These are phyloP conservation scores for Ophraella communa DNA, from an alignment of 2,888 invertebrate species.

Conservation along the genomic window DNA sequence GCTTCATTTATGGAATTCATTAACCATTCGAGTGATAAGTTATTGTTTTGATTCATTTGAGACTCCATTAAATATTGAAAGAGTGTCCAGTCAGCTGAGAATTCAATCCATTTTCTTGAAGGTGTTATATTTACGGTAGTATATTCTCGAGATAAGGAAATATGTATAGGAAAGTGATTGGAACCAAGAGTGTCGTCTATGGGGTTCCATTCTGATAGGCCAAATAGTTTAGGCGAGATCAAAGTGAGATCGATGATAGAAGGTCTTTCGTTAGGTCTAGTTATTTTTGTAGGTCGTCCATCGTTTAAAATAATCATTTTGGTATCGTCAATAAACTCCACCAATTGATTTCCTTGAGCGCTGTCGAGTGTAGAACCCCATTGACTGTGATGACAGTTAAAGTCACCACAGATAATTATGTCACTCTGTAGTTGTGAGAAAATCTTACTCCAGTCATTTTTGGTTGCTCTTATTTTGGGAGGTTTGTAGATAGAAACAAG, in stretches of 20 bases:
- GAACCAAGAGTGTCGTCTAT: no score
- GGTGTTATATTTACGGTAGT: no score
- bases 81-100: no score
- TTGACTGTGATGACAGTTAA: slow-evolving; percentile 4
- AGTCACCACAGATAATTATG: slow-evolving; percentile 1
- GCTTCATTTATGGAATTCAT: no score
- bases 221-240: no score
- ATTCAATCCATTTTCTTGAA: no score
- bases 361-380: slow-evolving; percentile 1
- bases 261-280: slow-evolving; percentile 1
- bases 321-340: not conserved
- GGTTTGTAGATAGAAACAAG: not conserved
- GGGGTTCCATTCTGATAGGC: no score
- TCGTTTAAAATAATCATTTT: slow-evolving; percentile 9
- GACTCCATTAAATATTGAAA: no score
- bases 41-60: no score
- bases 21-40: no score
- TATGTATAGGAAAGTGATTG: no score
- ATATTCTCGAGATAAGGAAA: no score
- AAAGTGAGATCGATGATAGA: not conserved
- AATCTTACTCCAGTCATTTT: not conserved
- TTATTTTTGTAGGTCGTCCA: slow-evolving; percentile 8
- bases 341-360: not conserved
- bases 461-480: not conserved
- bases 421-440: not conserved